Conservation (phyloP, 2,888 invertebrate genomes). For the Strigamia crassipes region DNA sequence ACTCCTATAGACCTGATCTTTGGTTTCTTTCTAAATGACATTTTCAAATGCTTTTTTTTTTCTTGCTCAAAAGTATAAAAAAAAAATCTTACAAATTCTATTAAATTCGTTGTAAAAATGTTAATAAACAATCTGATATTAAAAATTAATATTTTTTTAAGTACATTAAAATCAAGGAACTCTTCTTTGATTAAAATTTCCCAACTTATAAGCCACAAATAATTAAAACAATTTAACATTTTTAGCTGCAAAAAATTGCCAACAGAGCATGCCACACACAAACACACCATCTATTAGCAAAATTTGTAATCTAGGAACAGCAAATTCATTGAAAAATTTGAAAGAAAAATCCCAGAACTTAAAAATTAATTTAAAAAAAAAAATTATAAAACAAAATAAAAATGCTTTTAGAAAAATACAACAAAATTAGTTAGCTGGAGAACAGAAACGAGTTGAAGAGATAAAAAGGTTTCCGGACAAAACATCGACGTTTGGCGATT, state of each 20-base stretch:
- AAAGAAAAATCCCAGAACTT: constrained; percentile 17
- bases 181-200: not conserved
- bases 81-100: too few relatives aligned
- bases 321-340: not conserved
- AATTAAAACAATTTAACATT: not conserved
- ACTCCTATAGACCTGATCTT: constrained; percentile 32
- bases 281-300: not conserved
- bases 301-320: constrained; percentile 29
- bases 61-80: too few relatives aligned
- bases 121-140: not conserved
- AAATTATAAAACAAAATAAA: not conserved
- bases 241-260: constrained; percentile 24
- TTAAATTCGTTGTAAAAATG: not conserved
- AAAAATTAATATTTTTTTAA: not conserved
- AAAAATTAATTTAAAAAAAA: too few relatives aligned
- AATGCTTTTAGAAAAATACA: not conserved
- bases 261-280: constrained; percentile 4
- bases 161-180: constrained; percentile 19
- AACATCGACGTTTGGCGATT: too few relatives aligned
- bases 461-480: too few relatives aligned
- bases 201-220: not conserved
- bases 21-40: not conserved
- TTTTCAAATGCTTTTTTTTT: not conserved
- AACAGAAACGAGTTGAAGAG: not conserved
- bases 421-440: not conserved